phyloP scores from a whole-genome alignment of 1,140 invertebrate species.

The Microplitis demolitor region DNA sequence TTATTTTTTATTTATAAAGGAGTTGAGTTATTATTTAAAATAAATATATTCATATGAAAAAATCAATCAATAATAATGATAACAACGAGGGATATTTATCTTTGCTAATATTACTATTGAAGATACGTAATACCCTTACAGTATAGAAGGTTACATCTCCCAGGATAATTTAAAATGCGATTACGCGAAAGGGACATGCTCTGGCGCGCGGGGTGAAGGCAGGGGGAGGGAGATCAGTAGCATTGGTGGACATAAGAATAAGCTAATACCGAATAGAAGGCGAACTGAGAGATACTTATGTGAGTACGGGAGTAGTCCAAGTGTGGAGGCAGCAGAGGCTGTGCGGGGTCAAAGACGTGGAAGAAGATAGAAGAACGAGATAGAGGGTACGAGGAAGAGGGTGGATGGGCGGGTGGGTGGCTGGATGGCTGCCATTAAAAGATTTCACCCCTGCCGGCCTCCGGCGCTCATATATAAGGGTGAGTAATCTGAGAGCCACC shows the following conservation, averaged over 20 bases:
- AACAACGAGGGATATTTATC: too few species aligned
- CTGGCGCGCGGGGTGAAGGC: slow-evolving; percentile 33
- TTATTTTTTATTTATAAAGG: too few species aligned
- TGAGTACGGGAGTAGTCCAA: slow-evolving; percentile 1
- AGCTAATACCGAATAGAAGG: slow-evolving; percentile 48
- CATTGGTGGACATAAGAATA: slow-evolving; percentile 53
- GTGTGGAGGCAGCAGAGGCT: slow-evolving; percentile 21
- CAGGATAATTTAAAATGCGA: slow-evolving; percentile 55
- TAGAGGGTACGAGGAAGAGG: slow-evolving; percentile 17
- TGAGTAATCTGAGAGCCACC: slow-evolving; percentile 50
- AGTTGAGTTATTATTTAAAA: too few species aligned
- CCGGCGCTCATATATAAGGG: slow-evolving; percentile 50
- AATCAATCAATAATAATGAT: not conserved
- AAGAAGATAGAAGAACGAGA: slow-evolving; percentile 23
- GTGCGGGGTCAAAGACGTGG: slow-evolving; percentile 30
- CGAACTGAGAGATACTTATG: too few species aligned
- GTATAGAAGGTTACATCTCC: slow-evolving; percentile 17
- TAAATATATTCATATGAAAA: too few species aligned
- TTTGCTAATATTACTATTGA: not conserved
- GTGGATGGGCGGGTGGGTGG: slow-evolving; percentile 27
- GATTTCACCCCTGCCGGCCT: slow-evolving; percentile 43
- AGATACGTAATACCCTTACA: slow-evolving; percentile 16
- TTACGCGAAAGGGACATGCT: slow-evolving; percentile 43
- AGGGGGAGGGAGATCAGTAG: slow-evolving; percentile 34
- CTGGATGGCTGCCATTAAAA: slow-evolving; percentile 55